Base-by-base conservation (phyloP, 2,797 vertebrate genomes). In the Channa striata region DNA sequence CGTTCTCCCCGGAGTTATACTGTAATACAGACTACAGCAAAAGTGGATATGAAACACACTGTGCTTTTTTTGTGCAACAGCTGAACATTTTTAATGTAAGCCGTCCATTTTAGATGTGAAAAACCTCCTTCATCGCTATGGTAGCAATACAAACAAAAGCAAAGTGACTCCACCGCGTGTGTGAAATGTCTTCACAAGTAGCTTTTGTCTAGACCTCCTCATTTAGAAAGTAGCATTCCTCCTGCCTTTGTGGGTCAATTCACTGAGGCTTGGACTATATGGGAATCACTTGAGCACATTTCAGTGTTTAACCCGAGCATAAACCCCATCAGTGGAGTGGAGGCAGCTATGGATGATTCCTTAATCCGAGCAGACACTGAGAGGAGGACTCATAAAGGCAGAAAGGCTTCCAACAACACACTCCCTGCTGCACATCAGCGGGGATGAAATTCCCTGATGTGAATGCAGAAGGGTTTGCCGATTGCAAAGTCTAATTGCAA, bases 401-500 rank as follows among this genome's bases (percentile, higher is more conserved):
- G 80, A 83, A 69, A 81, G 80, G 77, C 81, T 89, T 90, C 78
- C 74, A 85, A 60, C 70, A 72, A 78, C 78, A 84, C 79, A 78
- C 74, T 74, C 68, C 73, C 82, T 16, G 61, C 82, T 85, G 85
- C 67, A 76, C 74, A 76, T 56, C 86, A 88, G 86, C 82, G 68
- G 86, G 83, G 72, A 80, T 63, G 34, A 77, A 85, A 85, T 77
- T 80, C 68, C 86, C 78, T 75, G 59, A 84, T 85, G 88, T 72
- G 74, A 85, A 85, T 77, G 77, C 86, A 71, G 82, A 86, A 48
- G 74, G 68, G 73, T 77, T 85, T 74, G 77, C 80, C 69, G 61
- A 78, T 81, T 85, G 85, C 80, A 86, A 87, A 90, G 80, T 79
- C 80, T 91, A 90, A 93, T 92, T 92, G 86, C 89, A 89, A 86